Evolutionary conservation across 2,888 invertebrate genomes (phyloP).

Genomic region (Biston betularia): DNA sequence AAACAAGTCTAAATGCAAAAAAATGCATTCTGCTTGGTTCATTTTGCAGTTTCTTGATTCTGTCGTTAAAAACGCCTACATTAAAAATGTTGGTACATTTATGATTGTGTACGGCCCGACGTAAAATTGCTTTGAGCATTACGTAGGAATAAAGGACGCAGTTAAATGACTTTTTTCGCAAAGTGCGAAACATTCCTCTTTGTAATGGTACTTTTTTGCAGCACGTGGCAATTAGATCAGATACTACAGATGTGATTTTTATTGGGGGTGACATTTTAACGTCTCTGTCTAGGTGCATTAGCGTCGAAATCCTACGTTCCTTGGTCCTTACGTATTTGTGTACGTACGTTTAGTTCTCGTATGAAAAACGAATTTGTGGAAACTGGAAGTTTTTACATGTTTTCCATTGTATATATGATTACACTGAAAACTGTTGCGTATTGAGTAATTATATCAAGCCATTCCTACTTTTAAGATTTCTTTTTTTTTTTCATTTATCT

Average conservation of each 20-base stretch:
- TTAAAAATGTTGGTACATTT: constrained; percentile 46
- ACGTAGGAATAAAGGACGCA: constrained; percentile 35
- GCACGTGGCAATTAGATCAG: constrained; percentile 14
- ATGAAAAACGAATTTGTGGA: too few relatives aligned
- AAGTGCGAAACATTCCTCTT: constrained; percentile 18
- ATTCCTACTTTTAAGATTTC: background rate
- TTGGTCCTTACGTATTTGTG: too few relatives aligned
- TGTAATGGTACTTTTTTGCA: constrained; percentile 9
- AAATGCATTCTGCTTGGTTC: background rate
- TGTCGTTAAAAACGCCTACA: constrained; percentile 30
- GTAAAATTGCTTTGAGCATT: constrained; percentile 49
- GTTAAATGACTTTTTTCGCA: constrained; percentile 19
- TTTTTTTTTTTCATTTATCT: background rate
- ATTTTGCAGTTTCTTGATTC: constrained; percentile 8
- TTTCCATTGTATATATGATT: too few relatives aligned
- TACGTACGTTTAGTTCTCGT: too few relatives aligned
- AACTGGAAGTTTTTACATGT: too few relatives aligned
- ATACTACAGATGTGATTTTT: background rate
- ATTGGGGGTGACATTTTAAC: background rate
- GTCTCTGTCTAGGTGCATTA: too few relatives aligned
- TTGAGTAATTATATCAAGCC: background rate
- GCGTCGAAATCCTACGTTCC: too few relatives aligned
- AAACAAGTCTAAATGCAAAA: background rate
- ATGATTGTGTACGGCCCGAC: constrained; percentile 42
- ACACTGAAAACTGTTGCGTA: too few relatives aligned